Evolutionary conservation across 2,113 vertebrate species (phyloP), one percentile per base, ranked within the genome.

Genomic region (Agelaius phoeniceus): DNA sequence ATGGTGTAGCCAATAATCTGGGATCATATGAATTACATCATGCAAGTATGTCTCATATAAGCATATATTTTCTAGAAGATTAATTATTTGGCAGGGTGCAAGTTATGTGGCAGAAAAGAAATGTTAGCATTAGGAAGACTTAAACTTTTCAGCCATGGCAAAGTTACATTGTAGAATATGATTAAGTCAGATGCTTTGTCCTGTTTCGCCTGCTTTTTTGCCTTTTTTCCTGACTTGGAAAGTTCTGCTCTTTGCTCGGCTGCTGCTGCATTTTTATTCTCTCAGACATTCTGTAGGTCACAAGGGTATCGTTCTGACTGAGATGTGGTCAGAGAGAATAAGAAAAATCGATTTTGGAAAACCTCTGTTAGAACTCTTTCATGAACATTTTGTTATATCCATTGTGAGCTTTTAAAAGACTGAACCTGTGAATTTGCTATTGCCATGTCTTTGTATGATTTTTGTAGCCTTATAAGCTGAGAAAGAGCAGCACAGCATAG

Each of bases 271-370:
- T 89, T 97, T 96, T 91, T 92, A 95, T 96, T 88, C 95, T 94
- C 69, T 96, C 89, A 96, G 65, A 87, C 61, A 22, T 96, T 96
- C 96, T 95, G 58, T 89, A 89, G 96, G 93, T 97, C 93, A 96
- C 77, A 89, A 89, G 89, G 82, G 87, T 87, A 96, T 87, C 68
- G 0, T 96, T 94, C 90, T 94, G 58, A 87, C 67, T 96, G 92
- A 96, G 95, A 96, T 84, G 75, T 89, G 84, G 62, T 90, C 85
- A 74, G 82, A 94, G 86, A 96, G 72, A 96, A 95, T 90, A 97
- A 90, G 93, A 96, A 96, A 95, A 95, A 95, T 95, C 90, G 81
- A 94, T 97, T 97, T 94, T 76, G 82, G 94, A 94, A 96, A 96
- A 93, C 88, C 89, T 93, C 79, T 89, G 67, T 76, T 95, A 90